Percentiles rank a stretch among this genome's conserved stretches.
Conservation (phyloP, 2,113 vertebrate genomes). For the Albula goreensis region DNA sequence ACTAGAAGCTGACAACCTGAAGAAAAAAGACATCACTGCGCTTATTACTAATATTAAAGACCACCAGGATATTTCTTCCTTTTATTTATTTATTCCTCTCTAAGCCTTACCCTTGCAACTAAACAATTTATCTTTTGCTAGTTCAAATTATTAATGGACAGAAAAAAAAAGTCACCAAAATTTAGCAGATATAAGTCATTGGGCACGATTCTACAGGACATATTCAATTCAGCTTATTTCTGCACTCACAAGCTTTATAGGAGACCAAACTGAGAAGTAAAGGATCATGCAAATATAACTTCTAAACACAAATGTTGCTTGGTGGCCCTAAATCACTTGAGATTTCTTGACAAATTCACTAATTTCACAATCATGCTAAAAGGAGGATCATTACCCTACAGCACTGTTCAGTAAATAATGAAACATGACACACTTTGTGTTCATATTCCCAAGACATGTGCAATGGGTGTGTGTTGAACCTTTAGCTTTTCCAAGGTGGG, state of each 20-base stretch:
- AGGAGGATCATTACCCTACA: not conserved
- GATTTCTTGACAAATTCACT: not conserved
- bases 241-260: too few relatives aligned
- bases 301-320: not conserved
- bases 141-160: not conserved
- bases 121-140: not conserved
- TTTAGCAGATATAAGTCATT: not conserved
- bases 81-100: not conserved
- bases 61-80: not conserved
- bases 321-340: not conserved
- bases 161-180: not conserved
- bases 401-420: not conserved
- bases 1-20: too few relatives aligned
- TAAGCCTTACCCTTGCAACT: not conserved
- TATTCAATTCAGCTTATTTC: too few relatives aligned
- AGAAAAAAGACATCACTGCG: too few relatives aligned
- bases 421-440: not conserved
- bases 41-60: too few relatives aligned
- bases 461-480: not conserved
- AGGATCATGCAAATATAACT: not conserved
- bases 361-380: not conserved
- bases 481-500: not conserved
- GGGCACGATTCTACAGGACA: too few relatives aligned
- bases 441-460: not conserved
- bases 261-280: not conserved